Evolutionary conservation across 2,888 invertebrate species (phyloP).

Genomic region (Phyllotreta striolata): DNA sequence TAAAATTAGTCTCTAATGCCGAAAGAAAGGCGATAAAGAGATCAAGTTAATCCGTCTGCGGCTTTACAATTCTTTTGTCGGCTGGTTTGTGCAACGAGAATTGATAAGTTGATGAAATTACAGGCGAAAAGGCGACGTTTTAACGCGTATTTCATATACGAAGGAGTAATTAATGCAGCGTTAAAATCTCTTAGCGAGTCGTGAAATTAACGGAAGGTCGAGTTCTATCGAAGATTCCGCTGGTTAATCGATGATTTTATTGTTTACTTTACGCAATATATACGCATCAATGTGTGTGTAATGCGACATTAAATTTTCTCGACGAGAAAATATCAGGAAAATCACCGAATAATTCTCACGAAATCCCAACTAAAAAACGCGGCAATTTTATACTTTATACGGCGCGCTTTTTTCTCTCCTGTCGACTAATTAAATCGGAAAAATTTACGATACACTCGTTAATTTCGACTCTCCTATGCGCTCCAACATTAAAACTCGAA

Average conservation of each 20-base stretch:
- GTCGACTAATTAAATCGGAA: slow-evolving; percentile 27
- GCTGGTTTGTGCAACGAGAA: slow-evolving; percentile 42
- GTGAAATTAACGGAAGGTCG: too few species aligned
- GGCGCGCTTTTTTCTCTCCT: slow-evolving; percentile 4
- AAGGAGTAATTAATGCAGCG: too few species aligned
- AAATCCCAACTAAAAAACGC: background rate
- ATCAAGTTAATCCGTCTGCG: slow-evolving; percentile 42
- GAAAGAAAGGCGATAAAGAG: slow-evolving; percentile 46
- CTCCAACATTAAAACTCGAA: slow-evolving; percentile 25
- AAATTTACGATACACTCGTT: slow-evolving; percentile 28
- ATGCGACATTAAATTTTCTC: too few species aligned
- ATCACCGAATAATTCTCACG: slow-evolving; percentile 1
- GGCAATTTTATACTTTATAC: slow-evolving; percentile 4
- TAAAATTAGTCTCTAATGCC: slow-evolving; percentile 42
- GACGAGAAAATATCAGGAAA: too few species aligned
- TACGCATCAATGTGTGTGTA: too few species aligned
- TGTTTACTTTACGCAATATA: too few species aligned
- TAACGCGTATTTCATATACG: too few species aligned
- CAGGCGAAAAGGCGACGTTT: slow-evolving; percentile 37
- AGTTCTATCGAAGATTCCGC: too few species aligned
- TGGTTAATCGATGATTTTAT: too few species aligned
- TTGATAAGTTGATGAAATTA: slow-evolving; percentile 46
- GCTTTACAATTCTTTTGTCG: slow-evolving; percentile 44
- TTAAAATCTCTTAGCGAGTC: too few species aligned
- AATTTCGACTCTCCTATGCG: slow-evolving; percentile 15